phyloP scores from a whole-genome alignment of 1,140 invertebrate genomes.

The Bombyx mandarina region DNA sequence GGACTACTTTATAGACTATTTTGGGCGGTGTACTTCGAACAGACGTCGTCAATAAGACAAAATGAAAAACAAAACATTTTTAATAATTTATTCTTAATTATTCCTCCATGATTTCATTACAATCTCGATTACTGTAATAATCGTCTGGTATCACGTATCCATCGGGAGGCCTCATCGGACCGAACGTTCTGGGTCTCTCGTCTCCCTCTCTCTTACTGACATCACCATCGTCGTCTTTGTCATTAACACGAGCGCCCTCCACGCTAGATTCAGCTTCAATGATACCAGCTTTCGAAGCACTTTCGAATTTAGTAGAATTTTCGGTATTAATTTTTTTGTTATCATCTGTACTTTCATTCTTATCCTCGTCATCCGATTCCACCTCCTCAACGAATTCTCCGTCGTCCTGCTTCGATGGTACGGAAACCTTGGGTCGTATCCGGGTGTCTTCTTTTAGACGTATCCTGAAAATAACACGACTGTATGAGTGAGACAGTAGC shows the following conservation, averaged over 20 bases:
- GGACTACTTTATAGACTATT: too few relatives aligned
- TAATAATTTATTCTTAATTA: constrained; percentile 7
- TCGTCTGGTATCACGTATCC: constrained; percentile 58
- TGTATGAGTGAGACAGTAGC: too few relatives aligned
- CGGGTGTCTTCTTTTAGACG: constrained; percentile 44
- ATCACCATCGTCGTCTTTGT: constrained; percentile 10
- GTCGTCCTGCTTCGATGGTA: constrained; percentile 32
- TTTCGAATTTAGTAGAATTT: constrained; percentile 9
- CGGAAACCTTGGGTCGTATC: constrained; percentile 32
- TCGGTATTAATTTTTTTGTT: constrained; percentile 9
- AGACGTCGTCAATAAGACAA: too few relatives aligned
- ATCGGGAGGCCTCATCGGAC: constrained; percentile 64
- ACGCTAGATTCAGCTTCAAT: constrained; percentile 14
- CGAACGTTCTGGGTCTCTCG: constrained; percentile 25
- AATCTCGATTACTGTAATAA: constrained; percentile 60
- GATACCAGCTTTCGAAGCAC: constrained; percentile 9
- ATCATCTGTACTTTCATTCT: not conserved
- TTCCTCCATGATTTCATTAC: constrained; percentile 60
- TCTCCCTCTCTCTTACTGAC: constrained; percentile 7
- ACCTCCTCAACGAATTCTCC: constrained; percentile 62
- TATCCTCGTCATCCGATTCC: constrained; percentile 56
- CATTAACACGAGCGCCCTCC: constrained; percentile 9
- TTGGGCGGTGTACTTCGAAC: too few relatives aligned
- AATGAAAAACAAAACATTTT: too few relatives aligned
- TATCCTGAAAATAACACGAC: constrained; percentile 28